Conservation (phyloP, 2,797 vertebrate genomes). For the Arvicola amphibius region DNA sequence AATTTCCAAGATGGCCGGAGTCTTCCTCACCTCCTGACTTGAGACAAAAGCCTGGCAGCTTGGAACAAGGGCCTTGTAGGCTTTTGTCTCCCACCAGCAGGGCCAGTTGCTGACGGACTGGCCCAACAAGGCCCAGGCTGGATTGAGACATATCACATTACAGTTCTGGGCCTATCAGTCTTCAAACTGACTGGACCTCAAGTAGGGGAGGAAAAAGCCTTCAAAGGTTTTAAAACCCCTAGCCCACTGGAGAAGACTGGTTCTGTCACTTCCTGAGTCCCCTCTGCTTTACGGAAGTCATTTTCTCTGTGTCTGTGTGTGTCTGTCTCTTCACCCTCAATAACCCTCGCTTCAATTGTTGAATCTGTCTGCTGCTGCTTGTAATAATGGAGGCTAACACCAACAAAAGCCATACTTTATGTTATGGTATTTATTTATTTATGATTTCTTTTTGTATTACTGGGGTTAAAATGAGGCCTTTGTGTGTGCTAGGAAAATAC, state of each 20-base stretch:
- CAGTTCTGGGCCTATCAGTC: not conserved
- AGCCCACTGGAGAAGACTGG: not conserved
- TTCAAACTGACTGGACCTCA: not conserved
- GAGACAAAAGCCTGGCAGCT: not conserved
- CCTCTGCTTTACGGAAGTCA: not conserved
- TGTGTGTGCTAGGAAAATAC: not conserved
- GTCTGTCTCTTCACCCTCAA: not conserved
- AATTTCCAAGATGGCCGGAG: not conserved
- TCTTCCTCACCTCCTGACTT: not conserved
- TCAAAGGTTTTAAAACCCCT: not conserved
- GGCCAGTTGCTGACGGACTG: not conserved
- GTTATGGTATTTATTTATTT: not conserved
- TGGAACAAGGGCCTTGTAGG: not conserved
- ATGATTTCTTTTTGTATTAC: not conserved
- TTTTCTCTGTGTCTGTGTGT: not conserved
- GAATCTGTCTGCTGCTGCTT: not conserved
- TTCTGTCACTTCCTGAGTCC: not conserved
- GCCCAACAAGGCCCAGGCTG: not conserved
- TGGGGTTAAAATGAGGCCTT: not conserved
- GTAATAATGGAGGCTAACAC: not conserved
- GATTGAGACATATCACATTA: not conserved
- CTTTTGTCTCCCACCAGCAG: not conserved
- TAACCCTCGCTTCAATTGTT: not conserved
- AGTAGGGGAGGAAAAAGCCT: not conserved
- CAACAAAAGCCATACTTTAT: slow-evolving; percentile 7